Conservation (phyloP, 2,888 invertebrate species). For the Leistus spinibarbis region DNA sequence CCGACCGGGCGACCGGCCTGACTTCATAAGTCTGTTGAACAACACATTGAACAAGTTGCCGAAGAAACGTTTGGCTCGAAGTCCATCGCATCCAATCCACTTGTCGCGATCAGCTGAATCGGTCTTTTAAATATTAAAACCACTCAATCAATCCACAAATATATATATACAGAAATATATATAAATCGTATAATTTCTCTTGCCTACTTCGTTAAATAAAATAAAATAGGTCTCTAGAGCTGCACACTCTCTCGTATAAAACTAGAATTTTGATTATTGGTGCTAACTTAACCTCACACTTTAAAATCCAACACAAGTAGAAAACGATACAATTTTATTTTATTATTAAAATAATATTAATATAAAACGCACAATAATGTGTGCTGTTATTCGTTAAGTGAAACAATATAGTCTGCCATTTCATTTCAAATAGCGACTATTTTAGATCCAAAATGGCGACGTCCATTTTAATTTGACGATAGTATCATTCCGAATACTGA, state of each 20-base stretch:
- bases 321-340: background rate
- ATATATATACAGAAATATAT: no score
- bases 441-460: background rate
- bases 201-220: background rate
- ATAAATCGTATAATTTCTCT: background rate
- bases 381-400: background rate
- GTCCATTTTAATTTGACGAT: no score
- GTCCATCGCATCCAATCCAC: constrained; percentile 98
- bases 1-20: constrained; percentile 82
- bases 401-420: no score
- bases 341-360: background rate
- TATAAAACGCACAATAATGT: background rate
- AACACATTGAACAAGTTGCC: constrained; percentile 90
- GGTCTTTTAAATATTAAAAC: constrained; percentile 69
- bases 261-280: background rate
- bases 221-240: background rate
- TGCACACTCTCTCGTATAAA: background rate
- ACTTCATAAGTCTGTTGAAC: constrained; percentile 84
- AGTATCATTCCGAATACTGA: no score
- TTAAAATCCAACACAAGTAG: background rate
- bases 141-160: background rate
- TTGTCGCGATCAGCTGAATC: constrained; percentile 96
- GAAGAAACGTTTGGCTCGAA: constrained; percentile 92
- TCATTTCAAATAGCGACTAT: no score
- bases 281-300: background rate